Base-by-base conservation (phyloP, 1,140 invertebrate species). In the Macrostomum lignano region DNA sequence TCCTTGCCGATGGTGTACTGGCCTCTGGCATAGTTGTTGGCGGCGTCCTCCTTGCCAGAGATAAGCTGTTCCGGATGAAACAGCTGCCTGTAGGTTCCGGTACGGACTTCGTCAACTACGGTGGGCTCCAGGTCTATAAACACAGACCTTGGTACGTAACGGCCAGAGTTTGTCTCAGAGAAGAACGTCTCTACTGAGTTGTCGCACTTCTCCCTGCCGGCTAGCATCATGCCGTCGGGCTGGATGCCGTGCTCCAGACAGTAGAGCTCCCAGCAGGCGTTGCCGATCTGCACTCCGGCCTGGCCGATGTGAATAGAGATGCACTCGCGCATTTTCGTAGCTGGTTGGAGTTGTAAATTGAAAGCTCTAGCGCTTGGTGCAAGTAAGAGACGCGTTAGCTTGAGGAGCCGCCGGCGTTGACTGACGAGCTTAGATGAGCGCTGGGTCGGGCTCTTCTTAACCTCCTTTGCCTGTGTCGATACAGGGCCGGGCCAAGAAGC, bases 201-300 rank as follows among this genome's bases (percentile, higher is more conserved):
- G 11, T 30, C 30, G 31, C 17, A n/a, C 25, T 7, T 24, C 29
- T 22, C 25, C 37, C 40, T 20, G 72, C 72, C 3, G 64, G 63
- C 17, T 39, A 38, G 73, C 74, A 5, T 74, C 74, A 60, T 75
- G 76, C 14, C 76, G 7, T 33, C 32, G 10, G 19, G 11, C 11
- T 25, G 9, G 17, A 39, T 37, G 7, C 20, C 36, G 25, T 37
- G 34, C 22, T 39, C 38, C 10, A 37, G 7, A 11, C 17, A 17
- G 15, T 21, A 39, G 7, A 38, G 26, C 29, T 38, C 37, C 37
- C 37, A 38, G 25, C 11, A 19, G 23, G 37, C 35, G 13, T 40
- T 21, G 3, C 35, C 37, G 4, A 38, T 35, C 21, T 38, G 34
- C 5, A 37, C 10, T 21, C 37, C 37, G 21, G 31, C 25, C 21